Percentiles rank a stretch among this genome's conserved stretches.
Evolutionary conservation across 2,888 invertebrate genomes (phyloP).

Genomic region (Fabriciana adippe): DNA sequence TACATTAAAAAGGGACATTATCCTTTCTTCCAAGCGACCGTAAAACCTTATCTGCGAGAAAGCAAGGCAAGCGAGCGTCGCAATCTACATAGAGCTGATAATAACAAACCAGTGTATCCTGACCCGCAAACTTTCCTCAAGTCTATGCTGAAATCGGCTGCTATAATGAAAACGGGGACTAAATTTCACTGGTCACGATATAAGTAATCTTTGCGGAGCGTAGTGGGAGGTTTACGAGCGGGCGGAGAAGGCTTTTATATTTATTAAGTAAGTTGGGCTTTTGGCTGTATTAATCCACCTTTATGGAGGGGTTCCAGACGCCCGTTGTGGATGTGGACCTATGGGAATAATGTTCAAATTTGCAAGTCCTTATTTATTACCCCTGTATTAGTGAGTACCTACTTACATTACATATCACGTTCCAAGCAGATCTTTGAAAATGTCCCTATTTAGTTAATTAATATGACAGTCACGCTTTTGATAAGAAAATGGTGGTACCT

Average conservation of each 20-base stretch:
- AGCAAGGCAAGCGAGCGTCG: conserved; percentile 66
- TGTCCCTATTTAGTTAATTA: conserved; percentile 18
- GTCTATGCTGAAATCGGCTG: conserved; percentile 43
- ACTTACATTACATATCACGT: conserved; percentile 30
- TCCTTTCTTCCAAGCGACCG: conserved; percentile 74
- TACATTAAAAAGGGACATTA: conserved; percentile 78
- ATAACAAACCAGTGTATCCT: conserved; percentile 60
- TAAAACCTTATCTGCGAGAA: conserved; percentile 80
- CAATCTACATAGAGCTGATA: conserved; percentile 82
- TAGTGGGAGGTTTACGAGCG: conserved; percentile 78
- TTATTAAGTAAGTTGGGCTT: conserved; percentile 83
- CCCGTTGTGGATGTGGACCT: conserved; percentile 48
- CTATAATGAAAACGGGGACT: conserved; percentile 68
- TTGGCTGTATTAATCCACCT: conserved; percentile 81
- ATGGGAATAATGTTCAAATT: conserved; percentile 38
- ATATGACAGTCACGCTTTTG: background rate
- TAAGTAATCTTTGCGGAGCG: conserved; percentile 78
- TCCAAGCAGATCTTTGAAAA: conserved; percentile 7
- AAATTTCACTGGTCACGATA: conserved; percentile 60
- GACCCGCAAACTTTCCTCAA: conserved; percentile 55
- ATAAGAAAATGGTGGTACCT: background rate
- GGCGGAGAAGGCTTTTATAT: conserved; percentile 82
- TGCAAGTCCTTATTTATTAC: conserved; percentile 31
- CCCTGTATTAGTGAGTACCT: conserved; percentile 22
- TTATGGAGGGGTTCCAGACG: conserved; percentile 75